A percentile compares a stretch with the other conserved stretches of the same genome.
Conservation (phyloP, 2,888 invertebrate genomes). For the Allolobophora icterica region DNA sequence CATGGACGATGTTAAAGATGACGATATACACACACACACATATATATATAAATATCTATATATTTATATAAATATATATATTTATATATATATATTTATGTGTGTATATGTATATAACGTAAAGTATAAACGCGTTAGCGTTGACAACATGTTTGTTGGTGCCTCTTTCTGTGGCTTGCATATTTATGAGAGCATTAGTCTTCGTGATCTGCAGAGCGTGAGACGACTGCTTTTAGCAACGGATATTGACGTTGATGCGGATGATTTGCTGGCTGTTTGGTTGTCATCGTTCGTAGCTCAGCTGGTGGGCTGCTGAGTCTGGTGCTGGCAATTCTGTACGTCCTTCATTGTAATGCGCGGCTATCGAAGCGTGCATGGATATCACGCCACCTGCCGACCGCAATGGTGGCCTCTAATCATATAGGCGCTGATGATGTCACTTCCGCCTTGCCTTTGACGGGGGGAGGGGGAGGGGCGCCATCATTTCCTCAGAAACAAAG, state of each 20-base stretch:
- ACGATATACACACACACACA: no score
- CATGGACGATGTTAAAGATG: no score
- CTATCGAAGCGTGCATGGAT: not conserved
- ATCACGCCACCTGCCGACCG: not conserved
- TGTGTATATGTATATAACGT: not conserved
- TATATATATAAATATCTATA: not conserved
- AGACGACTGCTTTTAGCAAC: not conserved
- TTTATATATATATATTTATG: not conserved
- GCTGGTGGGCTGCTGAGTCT: not conserved
- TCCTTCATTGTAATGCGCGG: not conserved
- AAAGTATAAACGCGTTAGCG: not conserved
- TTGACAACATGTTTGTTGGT: not conserved
- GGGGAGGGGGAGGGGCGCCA: not conserved
- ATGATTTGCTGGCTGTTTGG: not conserved
- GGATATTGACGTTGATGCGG: conserved; percentile 10
- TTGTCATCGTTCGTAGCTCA: not conserved
- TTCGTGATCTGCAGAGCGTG: not conserved
- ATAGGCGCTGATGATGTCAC: not conserved
- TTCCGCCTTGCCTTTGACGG: no score
- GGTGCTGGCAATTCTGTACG: not conserved
- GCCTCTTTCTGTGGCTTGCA: not conserved
- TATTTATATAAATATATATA: not conserved
- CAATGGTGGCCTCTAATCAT: no score
- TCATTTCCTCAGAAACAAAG: not conserved
- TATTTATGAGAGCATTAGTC: not conserved